These are phyloP conservation scores for Acanthurus tractus DNA, from an alignment of 2,797 vertebrate genomes.

Conservation along the genomic window DNA sequence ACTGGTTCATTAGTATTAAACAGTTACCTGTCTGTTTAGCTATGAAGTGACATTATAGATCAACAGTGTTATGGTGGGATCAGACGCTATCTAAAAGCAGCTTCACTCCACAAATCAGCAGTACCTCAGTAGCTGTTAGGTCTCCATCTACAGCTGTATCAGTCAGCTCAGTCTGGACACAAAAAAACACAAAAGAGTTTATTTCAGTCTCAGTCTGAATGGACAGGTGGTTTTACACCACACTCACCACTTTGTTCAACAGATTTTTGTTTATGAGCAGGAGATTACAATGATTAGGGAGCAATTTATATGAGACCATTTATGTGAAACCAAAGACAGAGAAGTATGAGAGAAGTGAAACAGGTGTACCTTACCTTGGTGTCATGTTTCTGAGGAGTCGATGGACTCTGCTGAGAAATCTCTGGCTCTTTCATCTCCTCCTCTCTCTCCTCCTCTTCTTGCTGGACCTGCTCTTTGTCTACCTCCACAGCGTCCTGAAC, in stretches of 20 bases:
- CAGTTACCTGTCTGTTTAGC: neutral
- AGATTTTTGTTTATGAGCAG: neutral
- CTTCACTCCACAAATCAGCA: neutral
- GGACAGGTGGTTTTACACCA: neutral
- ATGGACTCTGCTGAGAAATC: constrained; percentile 83
- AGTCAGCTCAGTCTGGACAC: constrained; percentile 91
- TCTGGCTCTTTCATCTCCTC: constrained; percentile 83
- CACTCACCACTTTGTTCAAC: neutral
- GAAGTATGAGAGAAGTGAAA: neutral
- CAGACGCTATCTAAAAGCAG: too few relatives aligned
- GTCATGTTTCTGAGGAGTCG: constrained; percentile 87
- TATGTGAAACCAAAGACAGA: too few relatives aligned
- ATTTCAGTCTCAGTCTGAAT: neutral
- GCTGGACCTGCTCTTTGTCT: constrained; percentile 79
- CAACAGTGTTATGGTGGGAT: neutral
- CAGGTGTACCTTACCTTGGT: constrained; percentile 86
- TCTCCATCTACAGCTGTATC: constrained; percentile 94
- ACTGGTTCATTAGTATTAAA: neutral
- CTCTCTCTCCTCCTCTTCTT: constrained; percentile 75
- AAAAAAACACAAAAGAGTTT: neutral
- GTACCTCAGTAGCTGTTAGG: constrained; percentile 94
- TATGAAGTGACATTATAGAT: too few relatives aligned
- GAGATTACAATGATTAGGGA: neutral
- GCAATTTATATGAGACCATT: neutral
- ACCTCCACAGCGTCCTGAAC: constrained; percentile 76